Conservation (phyloP, 2,888 invertebrate genomes). For the Eudasyphora cyanicolor region DNA sequence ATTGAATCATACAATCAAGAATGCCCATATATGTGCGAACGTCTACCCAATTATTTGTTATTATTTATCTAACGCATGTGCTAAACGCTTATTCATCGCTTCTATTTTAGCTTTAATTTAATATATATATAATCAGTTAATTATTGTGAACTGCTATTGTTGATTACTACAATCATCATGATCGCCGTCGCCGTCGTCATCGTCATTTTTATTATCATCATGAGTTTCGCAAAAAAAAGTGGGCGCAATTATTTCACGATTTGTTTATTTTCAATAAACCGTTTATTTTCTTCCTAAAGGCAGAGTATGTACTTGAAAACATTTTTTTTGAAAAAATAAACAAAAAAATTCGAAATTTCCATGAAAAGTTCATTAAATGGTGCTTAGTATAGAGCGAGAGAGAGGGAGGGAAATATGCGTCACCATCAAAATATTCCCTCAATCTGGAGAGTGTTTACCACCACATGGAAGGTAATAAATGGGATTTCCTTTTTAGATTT, state of each 20-base stretch:
- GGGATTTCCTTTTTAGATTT: neutral
- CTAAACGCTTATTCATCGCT: conserved; percentile 3
- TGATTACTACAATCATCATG: neutral
- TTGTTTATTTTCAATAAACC: neutral
- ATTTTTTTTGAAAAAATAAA: neutral
- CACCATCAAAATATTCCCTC: neutral
- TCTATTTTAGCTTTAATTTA: neutral
- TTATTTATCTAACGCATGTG: conserved; percentile 5
- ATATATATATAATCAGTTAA: neutral
- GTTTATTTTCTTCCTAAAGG: neutral
- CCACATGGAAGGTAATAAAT: neutral
- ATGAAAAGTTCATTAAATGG: neutral
- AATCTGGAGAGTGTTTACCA: neutral
- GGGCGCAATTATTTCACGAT: neutral
- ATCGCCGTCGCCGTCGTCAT: neutral
- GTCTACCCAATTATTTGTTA: neutral
- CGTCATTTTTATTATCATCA: neutral
- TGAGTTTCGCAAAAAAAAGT: neutral
- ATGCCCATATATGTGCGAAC: no score
- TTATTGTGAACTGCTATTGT: neutral
- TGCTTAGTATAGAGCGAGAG: no score
- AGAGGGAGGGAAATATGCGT: neutral
- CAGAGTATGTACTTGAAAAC: neutral
- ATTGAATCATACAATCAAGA: neutral
- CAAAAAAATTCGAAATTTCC: neutral